A percentile compares a stretch with the other conserved stretches of the same genome.
These are phyloP conservation scores for Callimorpha dominula DNA, from an alignment of 2,888 invertebrate genomes.

Conservation along the genomic window DNA sequence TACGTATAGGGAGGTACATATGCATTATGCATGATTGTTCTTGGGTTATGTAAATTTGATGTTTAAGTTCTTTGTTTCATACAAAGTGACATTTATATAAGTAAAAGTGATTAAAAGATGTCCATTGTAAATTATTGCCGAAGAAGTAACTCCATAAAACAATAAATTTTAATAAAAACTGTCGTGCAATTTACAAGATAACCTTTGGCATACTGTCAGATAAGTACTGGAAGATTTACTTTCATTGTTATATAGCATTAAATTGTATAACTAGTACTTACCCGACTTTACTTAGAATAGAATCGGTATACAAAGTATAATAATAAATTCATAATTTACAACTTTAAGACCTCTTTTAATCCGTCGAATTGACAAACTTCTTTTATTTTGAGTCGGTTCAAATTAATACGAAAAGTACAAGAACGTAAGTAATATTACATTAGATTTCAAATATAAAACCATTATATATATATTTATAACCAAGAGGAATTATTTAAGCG, in stretches of 20 bases:
- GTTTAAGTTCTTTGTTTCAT: not conserved
- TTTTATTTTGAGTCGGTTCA: too few species aligned
- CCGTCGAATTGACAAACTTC: too few species aligned
- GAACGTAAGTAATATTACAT: too few species aligned
- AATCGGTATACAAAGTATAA: too few species aligned
- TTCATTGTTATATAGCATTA: not conserved
- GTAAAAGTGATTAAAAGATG: not conserved
- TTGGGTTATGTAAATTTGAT: not conserved
- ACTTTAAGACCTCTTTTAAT: too few species aligned
- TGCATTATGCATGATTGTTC: not conserved
- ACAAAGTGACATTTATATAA: not conserved
- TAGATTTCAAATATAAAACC: not conserved
- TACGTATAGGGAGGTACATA: too few species aligned
- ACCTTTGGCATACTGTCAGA: not conserved
- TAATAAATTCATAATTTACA: too few species aligned
- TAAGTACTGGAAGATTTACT: not conserved
- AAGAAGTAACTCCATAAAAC: not conserved
- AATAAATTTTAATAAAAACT: not conserved
- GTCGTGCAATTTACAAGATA: not conserved
- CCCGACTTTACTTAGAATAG: not conserved
- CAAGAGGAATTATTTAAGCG: not conserved
- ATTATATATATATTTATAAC: not conserved
- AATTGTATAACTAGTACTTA: not conserved
- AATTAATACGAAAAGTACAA: too few species aligned
- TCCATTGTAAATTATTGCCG: not conserved